Conservation (phyloP, 2,113 vertebrate genomes). For the Fregetta grallaria region DNA sequence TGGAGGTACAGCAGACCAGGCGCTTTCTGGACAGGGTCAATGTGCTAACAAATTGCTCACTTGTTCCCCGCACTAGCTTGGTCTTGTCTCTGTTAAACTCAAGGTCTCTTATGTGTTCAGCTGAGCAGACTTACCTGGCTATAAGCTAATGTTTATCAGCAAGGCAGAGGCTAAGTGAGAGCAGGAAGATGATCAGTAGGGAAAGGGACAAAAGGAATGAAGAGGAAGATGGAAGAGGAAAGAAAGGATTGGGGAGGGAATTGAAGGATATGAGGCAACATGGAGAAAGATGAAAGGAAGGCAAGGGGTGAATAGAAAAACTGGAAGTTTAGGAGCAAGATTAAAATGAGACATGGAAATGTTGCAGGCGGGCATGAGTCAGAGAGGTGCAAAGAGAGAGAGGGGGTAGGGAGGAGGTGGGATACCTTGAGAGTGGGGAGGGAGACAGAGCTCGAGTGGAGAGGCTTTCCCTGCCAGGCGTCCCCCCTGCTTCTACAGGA, state of each 20-base stretch:
- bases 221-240: not conserved
- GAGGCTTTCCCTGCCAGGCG: not conserved
- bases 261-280: not conserved
- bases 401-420: not conserved
- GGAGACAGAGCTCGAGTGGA: accelerated
- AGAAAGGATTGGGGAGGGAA: not conserved
- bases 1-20: not conserved
- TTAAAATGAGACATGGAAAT: not conserved
- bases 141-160: not conserved
- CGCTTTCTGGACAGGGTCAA: not conserved
- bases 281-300: not conserved
- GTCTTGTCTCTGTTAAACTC: not conserved
- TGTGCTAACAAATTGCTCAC: not conserved
- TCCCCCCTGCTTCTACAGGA: not conserved
- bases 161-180: not conserved
- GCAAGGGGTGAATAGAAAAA: not conserved
- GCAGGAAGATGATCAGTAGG: not conserved
- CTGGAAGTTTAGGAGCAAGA: not conserved
- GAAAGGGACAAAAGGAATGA: not conserved
- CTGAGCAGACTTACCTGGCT: not conserved
- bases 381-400: not conserved
- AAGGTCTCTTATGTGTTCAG: not conserved
- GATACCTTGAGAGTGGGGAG: not conserved
- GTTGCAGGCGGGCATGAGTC: not conserved
- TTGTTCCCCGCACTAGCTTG: not conserved